phyloP scores from a whole-genome alignment of 2,797 vertebrate species.

The Pseudomugil tenellus region DNA sequence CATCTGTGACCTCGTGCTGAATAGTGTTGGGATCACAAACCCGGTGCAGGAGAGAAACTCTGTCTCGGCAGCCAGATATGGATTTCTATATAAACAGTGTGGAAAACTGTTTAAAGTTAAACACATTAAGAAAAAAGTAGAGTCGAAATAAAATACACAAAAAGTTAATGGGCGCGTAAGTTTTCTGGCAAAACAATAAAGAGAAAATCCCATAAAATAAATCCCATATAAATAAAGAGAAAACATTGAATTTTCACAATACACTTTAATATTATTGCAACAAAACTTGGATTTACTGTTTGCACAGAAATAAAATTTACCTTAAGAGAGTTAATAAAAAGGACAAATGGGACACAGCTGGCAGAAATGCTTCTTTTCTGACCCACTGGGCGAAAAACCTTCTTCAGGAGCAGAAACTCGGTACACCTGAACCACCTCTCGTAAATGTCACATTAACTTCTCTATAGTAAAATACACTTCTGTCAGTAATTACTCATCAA shows the following conservation, averaged over 20 bases:
- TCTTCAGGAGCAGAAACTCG: background rate
- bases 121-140: background rate
- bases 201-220: no score
- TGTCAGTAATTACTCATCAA: slow-evolving; percentile 1
- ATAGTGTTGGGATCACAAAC: background rate
- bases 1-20: slow-evolving; percentile 21
- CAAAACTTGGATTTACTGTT: background rate
- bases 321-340: slow-evolving; percentile 8
- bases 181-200: background rate
- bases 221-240: no score
- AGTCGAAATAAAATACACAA: slow-evolving; percentile 2
- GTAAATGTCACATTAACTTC: slow-evolving; percentile 42
- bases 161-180: background rate
- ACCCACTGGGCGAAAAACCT: slow-evolving; percentile 19
- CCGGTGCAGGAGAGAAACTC: background rate
- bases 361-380: slow-evolving; percentile 19
- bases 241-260: no score
- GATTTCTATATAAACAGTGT: background rate
- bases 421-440: slow-evolving; percentile 1
- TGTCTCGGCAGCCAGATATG: background rate
- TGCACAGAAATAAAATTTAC: slow-evolving; percentile 14
- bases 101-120: background rate
- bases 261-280: background rate
- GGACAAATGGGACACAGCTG: slow-evolving; percentile 13
- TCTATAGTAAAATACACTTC: slow-evolving; percentile 5